These are phyloP conservation scores for Lytechinus variegatus DNA, from an alignment of 35 echinoderm and acorn worm species.

Conservation along the genomic window DNA sequence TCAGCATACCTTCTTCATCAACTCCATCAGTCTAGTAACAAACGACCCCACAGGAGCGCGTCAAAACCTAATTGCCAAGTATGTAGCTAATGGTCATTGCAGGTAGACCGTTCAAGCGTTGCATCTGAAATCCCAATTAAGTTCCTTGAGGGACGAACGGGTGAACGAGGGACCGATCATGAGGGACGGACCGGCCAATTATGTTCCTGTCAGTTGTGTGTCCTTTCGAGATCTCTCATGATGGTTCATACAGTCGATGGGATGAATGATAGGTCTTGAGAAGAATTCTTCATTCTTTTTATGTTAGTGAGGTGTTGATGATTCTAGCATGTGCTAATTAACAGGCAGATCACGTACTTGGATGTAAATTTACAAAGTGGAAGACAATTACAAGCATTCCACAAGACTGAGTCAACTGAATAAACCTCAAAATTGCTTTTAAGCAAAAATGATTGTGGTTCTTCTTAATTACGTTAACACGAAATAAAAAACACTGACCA, in stretches of 20 bases:
- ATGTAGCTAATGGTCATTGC: slow-evolving; percentile 10
- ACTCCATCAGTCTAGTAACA: neutral
- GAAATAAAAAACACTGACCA: no score
- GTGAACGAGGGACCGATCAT: neutral
- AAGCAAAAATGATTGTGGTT: neutral
- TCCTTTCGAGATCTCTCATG: neutral
- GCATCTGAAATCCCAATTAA: slow-evolving; percentile 32
- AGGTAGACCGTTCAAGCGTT: neutral
- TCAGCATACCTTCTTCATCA: neutral
- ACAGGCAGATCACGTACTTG: neutral
- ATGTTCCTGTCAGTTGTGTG: neutral
- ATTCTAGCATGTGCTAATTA: neutral
- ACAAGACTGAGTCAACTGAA: neutral
- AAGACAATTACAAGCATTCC: slow-evolving; percentile 1
- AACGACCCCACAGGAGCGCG: neutral
- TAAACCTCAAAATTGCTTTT: neutral
- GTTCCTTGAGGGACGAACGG: neutral
- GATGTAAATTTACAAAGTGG: neutral
- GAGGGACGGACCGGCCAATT: slow-evolving; percentile 25
- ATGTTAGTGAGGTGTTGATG: neutral
- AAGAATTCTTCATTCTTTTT: neutral
- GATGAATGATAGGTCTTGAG: slow-evolving; percentile 1
- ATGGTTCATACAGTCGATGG: neutral
- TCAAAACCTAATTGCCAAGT: slow-evolving; percentile 12
- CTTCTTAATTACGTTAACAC: no score